Evolutionary conservation across 2,113 vertebrate genomes (phyloP).

Genomic region (Gopherus evgoodei): DNA sequence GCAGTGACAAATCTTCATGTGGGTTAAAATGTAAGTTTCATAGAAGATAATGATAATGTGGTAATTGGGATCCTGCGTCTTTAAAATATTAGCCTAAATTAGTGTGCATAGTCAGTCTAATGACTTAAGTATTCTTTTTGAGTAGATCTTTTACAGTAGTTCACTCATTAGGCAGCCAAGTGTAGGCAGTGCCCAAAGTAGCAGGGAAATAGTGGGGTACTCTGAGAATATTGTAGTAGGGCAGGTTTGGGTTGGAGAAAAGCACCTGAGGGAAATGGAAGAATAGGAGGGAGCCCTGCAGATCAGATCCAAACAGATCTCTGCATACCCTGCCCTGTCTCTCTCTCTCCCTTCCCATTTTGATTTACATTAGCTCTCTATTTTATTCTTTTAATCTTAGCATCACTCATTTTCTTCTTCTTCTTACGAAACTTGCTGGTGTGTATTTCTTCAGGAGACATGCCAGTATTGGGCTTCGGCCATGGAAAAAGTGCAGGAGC

Average conservation of each 20-base stretch:
- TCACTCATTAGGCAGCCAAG: not conserved
- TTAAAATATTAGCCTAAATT: slow-evolving; percentile 44
- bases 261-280: not conserved
- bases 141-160: not conserved
- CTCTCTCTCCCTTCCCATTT: slow-evolving; percentile 5
- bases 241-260: not conserved
- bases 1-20: slow-evolving; percentile 25
- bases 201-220: not conserved
- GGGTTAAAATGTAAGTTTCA: slow-evolving; percentile 1
- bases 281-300: not conserved
- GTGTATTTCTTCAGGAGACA: slow-evolving; percentile 53
- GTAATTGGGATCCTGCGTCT: not conserved
- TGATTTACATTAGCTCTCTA: slow-evolving; percentile 65
- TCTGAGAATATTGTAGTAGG: fast-evolving
- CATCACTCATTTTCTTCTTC: slow-evolving; percentile 10
- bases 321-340: not conserved
- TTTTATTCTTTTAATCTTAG: slow-evolving; percentile 17
- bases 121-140: slow-evolving; percentile 28
- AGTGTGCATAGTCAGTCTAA: not conserved
- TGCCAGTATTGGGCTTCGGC: slow-evolving; percentile 14
- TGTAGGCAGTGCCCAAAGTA: not conserved
- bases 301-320: not conserved
- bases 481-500: slow-evolving; percentile 25
- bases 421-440: slow-evolving; percentile 52
- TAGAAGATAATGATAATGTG: not conserved